Evolutionary conservation across 2,113 vertebrate genomes (phyloP), one percentile per base, ranked within the genome.

Genomic region (Myrmophylax atrothorax): DNA sequence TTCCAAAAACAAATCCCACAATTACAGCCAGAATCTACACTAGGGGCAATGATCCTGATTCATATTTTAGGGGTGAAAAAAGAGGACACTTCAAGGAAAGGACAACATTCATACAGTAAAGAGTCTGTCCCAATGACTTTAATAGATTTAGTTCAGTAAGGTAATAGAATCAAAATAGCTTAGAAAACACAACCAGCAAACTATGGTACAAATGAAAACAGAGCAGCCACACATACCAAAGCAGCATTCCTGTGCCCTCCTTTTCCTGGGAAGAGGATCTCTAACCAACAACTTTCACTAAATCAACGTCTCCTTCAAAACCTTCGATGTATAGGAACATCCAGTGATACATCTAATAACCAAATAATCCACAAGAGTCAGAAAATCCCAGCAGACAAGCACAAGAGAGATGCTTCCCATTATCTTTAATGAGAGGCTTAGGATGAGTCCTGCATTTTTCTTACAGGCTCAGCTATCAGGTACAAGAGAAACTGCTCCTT

Each of bases 171-270:
- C 50, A 77, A 91, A 90, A 66, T 1, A 87, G 58, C 74, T 85
- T 49, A 31, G 63, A 73, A 87, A 87, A 79, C 62, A 87, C 88
- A 84, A 13, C 19, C 78, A 77, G 55, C 25, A 70, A 83, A 93
- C 77, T 26, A 50, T 18, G 72, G 64, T 81, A 69, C 55, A 77
- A 94, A 88, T 59, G 62, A 95, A 85, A 85, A 60, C 8, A 2
- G 7, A 85, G 49, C 82, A 87, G 82, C 42, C 82, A 73, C 66
- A 58, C 55, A 38, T 37, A 85, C 50, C 88, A 77, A 66, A 69
- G 66, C 67, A 66, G 50, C 75, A 85, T 73, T 80, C 53, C 79
- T 90, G 79, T 69, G 50, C 79, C 79, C 49, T 85, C 79, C 55
- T 62, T 46, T 62, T 46, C 44, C 72, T 63, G 29, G n/a, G 23